A percentile compares a stretch with the other conserved stretches of the same genome.
These are phyloP conservation scores for Stratiomys singularior DNA, from an alignment of 2,888 invertebrate genomes.

Conservation along the genomic window DNA sequence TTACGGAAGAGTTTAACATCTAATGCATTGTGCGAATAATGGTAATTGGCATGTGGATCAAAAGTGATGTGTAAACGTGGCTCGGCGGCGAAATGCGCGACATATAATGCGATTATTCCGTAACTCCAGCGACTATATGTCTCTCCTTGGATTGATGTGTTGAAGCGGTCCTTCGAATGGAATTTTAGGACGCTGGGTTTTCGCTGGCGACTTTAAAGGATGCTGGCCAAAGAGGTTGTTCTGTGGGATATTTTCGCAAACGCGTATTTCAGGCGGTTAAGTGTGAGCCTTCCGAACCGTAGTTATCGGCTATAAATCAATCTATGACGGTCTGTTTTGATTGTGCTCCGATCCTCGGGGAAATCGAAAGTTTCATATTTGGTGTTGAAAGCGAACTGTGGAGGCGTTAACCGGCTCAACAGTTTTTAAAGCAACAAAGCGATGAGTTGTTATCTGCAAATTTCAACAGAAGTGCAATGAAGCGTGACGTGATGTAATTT, in stretches of 20 bases:
- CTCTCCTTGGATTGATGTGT: too few relatives aligned
- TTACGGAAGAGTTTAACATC: neutral
- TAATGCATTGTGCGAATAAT: neutral
- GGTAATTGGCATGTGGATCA: neutral
- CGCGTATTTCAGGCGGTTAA: too few relatives aligned
- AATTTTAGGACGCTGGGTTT: too few relatives aligned
- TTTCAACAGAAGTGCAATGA: constrained; percentile 31
- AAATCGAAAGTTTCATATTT: neutral
- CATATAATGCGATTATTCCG: neutral
- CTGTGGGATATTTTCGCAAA: too few relatives aligned
- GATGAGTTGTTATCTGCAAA: constrained; percentile 9
- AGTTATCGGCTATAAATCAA: too few relatives aligned
- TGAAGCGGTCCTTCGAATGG: too few relatives aligned
- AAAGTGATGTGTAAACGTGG: neutral
- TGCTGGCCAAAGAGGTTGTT: too few relatives aligned
- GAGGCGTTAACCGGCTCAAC: neutral
- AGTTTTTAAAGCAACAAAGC: neutral
- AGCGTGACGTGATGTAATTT: constrained; percentile 20
- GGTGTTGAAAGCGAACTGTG: neutral
- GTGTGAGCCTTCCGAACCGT: too few relatives aligned
- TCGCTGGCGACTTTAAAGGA: too few relatives aligned
- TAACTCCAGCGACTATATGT: too few relatives aligned
- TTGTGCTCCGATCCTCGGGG: too few relatives aligned
- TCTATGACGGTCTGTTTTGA: too few relatives aligned
- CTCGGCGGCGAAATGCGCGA: neutral